Percentiles rank a stretch among this genome's conserved stretches.
Evolutionary conservation across 2,113 vertebrate genomes (phyloP).

Genomic region (Cacatua alba): DNA sequence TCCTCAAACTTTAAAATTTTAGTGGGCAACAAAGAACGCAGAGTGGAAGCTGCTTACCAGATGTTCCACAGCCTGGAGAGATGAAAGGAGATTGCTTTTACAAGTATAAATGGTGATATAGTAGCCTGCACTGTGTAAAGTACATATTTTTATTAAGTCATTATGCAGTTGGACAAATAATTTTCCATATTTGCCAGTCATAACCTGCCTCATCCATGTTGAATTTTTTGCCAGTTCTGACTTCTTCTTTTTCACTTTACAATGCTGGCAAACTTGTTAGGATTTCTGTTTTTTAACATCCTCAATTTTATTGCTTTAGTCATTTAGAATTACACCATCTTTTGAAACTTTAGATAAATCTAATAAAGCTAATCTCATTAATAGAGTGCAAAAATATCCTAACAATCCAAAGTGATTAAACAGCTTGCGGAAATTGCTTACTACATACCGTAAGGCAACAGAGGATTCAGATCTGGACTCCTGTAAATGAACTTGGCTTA

Average conservation of each 20-base stretch:
- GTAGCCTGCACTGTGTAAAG: constrained; percentile 48
- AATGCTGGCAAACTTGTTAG: constrained; percentile 14
- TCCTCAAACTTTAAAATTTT: constrained; percentile 64
- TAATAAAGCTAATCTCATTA: constrained; percentile 37
- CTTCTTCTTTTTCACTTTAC: constrained; percentile 26
- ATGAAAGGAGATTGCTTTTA: constrained; percentile 66
- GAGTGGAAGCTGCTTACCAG: constrained; percentile 68
- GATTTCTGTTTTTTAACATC: background rate
- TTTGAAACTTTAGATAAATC: constrained; percentile 24
- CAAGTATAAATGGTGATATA: constrained; percentile 51
- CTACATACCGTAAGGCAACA: background rate
- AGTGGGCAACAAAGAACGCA: constrained; percentile 51
- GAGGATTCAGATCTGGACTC: background rate
- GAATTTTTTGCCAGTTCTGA: constrained; percentile 25
- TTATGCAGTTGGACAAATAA: constrained; percentile 58
- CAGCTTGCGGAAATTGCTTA: background rate
- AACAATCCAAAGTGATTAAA: constrained; percentile 15
- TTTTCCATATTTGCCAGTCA: constrained; percentile 44
- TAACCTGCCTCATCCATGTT: constrained; percentile 11
- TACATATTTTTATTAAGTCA: constrained; percentile 56
- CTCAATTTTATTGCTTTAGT: constrained; percentile 9
- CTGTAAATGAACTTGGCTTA: background rate
- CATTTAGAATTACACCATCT: constrained; percentile 20
- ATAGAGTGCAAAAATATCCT: background rate
- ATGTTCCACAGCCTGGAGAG: constrained; percentile 65